Evolutionary conservation across 2,797 vertebrate species (phyloP), one percentile per base, ranked within the genome.

Genomic region (Triplophysa bombifrons): DNA sequence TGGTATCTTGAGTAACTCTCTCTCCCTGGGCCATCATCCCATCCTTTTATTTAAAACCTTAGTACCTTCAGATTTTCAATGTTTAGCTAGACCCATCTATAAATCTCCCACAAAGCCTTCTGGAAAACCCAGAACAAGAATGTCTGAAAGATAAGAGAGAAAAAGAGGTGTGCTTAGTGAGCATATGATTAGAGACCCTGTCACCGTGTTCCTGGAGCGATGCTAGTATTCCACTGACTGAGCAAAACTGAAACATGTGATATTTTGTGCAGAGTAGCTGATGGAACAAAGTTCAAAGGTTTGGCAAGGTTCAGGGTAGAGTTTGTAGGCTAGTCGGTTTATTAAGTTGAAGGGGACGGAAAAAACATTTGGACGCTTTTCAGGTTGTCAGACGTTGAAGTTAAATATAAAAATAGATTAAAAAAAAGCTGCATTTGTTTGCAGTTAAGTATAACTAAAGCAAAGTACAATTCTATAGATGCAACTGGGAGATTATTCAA

Each of bases 181-280:
- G 27, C 11, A 7, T 51, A 53, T 72, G 56, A 51, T n/a, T 65
- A 48, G 17, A 60, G 25, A 25, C 25, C 48, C 46, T 3, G 3
- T 72, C 20, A 22, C 34, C 34, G 46, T 58, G 50, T 48, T 50
- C 25, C 46, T 58, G 53, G 34, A 11, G 41, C 13, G 4, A 82
- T 55, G 41, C 19, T 16, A 66, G 38, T 17, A 20, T 56, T 61
- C 25, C 64, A 22, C 17, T 51, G 68, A 20, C 61, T 38, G 51
- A 82, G 38, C 65, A 55, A 72, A 79, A 65, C 34, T 14, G 22
- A 78, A 63, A 67, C 50, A 64, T 66, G 20, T 13, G 19, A 77
- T 41, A 41, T 69, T 6, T 76, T 53, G 46, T 71, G 22, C 19
- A 25, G 34, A 30, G 14, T 50, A 80, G 61, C 60, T 73, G 69